Conservation (phyloP, 2,888 invertebrate species). For the Hirtodrosophila confusa region DNA sequence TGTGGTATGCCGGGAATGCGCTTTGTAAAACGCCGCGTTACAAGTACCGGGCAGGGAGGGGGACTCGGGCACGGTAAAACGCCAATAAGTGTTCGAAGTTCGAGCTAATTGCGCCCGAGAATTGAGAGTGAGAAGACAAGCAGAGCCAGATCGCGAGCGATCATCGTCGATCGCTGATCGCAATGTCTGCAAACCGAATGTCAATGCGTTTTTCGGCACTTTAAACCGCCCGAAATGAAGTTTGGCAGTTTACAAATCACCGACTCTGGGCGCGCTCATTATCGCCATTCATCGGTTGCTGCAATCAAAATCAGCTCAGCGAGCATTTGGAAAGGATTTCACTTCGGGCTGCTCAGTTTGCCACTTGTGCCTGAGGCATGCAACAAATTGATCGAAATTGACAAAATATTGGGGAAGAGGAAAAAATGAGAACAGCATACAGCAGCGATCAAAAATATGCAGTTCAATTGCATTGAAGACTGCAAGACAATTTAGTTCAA, state of each 20-base stretch:
- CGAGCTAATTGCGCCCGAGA: conserved; percentile 68
- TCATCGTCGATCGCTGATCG: conserved; percentile 65
- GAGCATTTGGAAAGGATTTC: conserved; percentile 65
- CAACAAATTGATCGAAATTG: conserved; percentile 79
- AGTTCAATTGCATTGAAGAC: conserved; percentile 75
- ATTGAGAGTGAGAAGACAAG: conserved; percentile 33
- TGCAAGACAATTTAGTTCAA: conserved; percentile 74
- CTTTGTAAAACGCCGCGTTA: conserved; percentile 79
- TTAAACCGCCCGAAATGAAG: conserved; percentile 72
- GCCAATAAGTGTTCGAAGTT: conserved; percentile 78
- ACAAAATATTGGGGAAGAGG: conserved; percentile 65
- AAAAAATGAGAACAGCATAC: conserved; percentile 36
- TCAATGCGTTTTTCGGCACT: conserved; percentile 76
- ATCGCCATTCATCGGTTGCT: conserved; percentile 67
- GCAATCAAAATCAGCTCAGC: conserved; percentile 65
- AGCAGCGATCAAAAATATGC: conserved; percentile 60
- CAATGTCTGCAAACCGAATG: conserved; percentile 68
- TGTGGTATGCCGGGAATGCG: conserved; percentile 66
- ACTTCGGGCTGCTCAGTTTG: conserved; percentile 43
- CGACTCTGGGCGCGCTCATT: conserved; percentile 61
- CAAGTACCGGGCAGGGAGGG: conserved; percentile 35
- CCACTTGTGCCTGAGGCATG: conserved; percentile 62
- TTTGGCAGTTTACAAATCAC: conserved; percentile 80
- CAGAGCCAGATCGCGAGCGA: conserved; percentile 33
- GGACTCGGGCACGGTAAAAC: conserved; percentile 52